These are phyloP conservation scores for Drosophila demipolita DNA, from an alignment of 2,888 invertebrate genomes.

Conservation along the genomic window DNA sequence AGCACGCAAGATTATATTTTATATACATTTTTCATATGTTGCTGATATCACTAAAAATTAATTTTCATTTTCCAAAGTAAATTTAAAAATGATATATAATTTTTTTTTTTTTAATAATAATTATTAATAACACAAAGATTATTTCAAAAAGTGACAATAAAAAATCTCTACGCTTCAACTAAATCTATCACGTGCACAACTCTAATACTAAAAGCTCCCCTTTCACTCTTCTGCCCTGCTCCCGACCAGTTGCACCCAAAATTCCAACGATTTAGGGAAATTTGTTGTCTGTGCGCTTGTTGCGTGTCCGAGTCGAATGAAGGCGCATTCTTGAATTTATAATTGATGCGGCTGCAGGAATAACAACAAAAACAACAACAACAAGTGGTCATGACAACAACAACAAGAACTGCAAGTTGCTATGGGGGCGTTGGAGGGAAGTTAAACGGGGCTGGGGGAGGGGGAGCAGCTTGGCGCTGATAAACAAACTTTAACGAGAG, in stretches of 20 bases:
- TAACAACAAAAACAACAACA: conserved; percentile 46
- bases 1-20: no score
- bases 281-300: conserved; percentile 46
- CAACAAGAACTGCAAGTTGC: conserved; percentile 41
- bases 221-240: background rate
- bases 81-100: background rate
- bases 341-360: conserved; percentile 63
- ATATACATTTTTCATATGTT: background rate
- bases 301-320: conserved; percentile 60
- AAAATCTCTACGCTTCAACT: no score
- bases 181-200: background rate
- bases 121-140: background rate
- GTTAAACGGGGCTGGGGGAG: background rate
- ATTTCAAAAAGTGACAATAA: background rate
- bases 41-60: background rate
- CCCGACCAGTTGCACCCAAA: background rate
- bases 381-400: conserved; percentile 72
- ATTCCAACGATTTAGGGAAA: conserved; percentile 32
- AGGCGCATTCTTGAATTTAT: conserved; percentile 62
- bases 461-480: conserved; percentile 38
- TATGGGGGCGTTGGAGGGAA: conserved; percentile 25
- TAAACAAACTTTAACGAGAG: conserved; percentile 65
- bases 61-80: background rate
- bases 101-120: no score
- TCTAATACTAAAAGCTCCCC: background rate